Conservation (phyloP, 2,113 vertebrate genomes). For the Gnathonemus longibarbis region DNA sequence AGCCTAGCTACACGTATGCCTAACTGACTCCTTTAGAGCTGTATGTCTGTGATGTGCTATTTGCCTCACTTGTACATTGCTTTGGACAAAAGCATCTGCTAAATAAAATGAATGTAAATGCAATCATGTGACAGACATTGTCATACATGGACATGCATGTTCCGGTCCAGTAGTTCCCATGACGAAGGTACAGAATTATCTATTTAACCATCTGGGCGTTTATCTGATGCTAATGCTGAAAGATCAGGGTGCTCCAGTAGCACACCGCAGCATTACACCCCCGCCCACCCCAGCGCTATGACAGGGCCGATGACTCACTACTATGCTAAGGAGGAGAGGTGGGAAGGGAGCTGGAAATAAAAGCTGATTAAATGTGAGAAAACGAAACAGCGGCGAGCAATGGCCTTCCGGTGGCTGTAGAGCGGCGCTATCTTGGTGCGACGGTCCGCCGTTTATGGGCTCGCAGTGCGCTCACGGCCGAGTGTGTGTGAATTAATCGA, state of each 20-base stretch:
- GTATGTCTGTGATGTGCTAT: not conserved
- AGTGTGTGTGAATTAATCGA: not conserved
- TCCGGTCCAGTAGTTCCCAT: not conserved
- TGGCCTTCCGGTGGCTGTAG: not conserved
- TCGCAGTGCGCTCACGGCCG: not conserved
- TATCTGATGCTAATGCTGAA: not conserved
- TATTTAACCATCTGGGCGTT: not conserved
- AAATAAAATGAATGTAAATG: not conserved
- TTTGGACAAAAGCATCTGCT: not conserved
- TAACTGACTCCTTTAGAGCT: not conserved
- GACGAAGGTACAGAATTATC: not conserved
- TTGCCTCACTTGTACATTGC: not conserved
- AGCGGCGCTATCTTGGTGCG: not conserved
- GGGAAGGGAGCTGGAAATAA: not conserved
- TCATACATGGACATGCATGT: not conserved
- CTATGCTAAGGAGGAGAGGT: not conserved
- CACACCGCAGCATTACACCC: not conserved
- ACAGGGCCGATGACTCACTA: slow-evolving; percentile 3
- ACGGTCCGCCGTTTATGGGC: not conserved
- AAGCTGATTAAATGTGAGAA: not conserved
- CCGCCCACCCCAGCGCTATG: not conserved
- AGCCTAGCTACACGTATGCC: not conserved
- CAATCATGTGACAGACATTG: not conserved
- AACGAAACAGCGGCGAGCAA: not conserved
- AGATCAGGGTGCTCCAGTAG: not conserved